Conservation (phyloP, 2,888 invertebrate genomes). For the Amphipyra berbera region DNA sequence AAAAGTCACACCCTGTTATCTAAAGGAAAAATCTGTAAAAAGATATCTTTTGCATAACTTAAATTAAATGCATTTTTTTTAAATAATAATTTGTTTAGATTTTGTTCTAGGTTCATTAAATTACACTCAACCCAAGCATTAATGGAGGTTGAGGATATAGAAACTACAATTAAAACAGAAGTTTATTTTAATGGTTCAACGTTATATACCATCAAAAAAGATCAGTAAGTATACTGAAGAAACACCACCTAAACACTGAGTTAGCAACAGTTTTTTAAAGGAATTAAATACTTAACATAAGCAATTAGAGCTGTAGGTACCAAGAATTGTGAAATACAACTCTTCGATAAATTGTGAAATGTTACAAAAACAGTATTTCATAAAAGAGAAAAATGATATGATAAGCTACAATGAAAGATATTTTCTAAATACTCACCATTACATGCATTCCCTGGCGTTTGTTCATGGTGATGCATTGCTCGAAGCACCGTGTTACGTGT, state of each 20-base stretch:
- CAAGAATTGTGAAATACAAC: conserved; percentile 44
- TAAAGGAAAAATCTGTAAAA: neutral
- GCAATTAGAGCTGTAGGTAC: conserved; percentile 40
- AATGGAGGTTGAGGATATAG: neutral
- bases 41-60: no score
- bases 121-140: neutral
- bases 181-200: neutral
- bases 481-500: conserved; percentile 90
- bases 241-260: conserved; percentile 1
- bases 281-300: conserved; percentile 33
- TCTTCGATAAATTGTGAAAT: conserved; percentile 13
- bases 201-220: neutral
- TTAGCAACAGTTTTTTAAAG: conserved; percentile 13
- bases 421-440: conserved; percentile 80
- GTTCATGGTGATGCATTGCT: conserved; percentile 93
- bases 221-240: neutral
- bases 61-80: no score
- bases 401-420: conserved; percentile 33
- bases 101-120: no score
- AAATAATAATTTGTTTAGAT: no score
- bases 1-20: conserved; percentile 14
- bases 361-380: conserved; percentile 9
- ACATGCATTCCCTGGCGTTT: conserved; percentile 90
- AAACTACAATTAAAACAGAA: neutral
- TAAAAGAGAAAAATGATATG: conserved; percentile 15